Conservation (phyloP, 1,140 invertebrate species). For the Drosophila eugracilis region DNA sequence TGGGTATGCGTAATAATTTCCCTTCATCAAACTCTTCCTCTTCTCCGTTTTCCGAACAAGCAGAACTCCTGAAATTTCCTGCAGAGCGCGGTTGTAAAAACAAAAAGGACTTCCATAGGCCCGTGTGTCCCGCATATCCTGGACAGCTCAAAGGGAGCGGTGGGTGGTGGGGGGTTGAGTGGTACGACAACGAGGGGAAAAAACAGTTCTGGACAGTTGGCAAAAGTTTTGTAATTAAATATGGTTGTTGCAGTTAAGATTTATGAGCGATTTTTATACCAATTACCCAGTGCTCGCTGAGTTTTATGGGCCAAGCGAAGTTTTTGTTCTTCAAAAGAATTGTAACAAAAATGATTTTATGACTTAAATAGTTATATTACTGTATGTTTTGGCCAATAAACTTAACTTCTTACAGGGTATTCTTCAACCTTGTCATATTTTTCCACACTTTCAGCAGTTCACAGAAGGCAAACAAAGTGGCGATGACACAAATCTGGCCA, state of each 20-base stretch:
- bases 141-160: slow-evolving; percentile 12
- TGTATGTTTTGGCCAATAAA: not conserved
- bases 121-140: slow-evolving; percentile 11
- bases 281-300: not conserved
- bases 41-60: too few relatives aligned
- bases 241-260: slow-evolving; percentile 59
- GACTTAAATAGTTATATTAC: too few relatives aligned
- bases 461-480: slow-evolving; percentile 39
- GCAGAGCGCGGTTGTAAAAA: slow-evolving; percentile 25
- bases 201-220: slow-evolving; percentile 31
- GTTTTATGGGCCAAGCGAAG: slow-evolving; percentile 1
- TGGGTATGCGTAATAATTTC: slow-evolving; percentile 43
- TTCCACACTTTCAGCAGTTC: slow-evolving; percentile 11
- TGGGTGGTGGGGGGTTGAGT: not conserved
- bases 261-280: slow-evolving; percentile 46
- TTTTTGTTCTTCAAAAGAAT: not conserved
- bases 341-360: too few relatives aligned
- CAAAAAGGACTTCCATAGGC: slow-evolving; percentile 1
- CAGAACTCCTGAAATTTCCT: too few relatives aligned
- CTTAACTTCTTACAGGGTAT: not conserved
- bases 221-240: slow-evolving; percentile 74
- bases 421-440: not conserved
- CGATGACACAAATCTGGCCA: slow-evolving; percentile 29
- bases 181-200: too few relatives aligned
- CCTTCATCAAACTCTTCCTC: not conserved